Base-by-base conservation (phyloP, 2,888 invertebrate species). In the Agrochola lychnidis region DNA sequence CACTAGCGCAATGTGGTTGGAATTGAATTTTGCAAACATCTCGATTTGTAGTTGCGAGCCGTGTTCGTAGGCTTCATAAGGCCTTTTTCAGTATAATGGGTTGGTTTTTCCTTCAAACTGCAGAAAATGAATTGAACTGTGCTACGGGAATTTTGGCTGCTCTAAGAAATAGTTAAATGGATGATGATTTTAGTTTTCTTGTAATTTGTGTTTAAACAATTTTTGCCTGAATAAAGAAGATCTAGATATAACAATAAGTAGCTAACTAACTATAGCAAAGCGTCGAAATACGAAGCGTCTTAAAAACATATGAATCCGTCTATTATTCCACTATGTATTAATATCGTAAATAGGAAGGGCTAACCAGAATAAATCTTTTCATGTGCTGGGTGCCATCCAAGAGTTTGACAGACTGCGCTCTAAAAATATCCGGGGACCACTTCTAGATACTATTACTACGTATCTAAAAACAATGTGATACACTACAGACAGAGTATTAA, bases 371-470 rank as follows among this genome's bases (percentile, higher is more conserved):
- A 88, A 87, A 88, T 89, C 87, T 83, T 76, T 85, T 74, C 78
- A 84, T 78, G 82, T 89, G 88, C 90, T 93, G 93, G 93, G 91
- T 81, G 90, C 86, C 82, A 89, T 93, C 93, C 93, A 93, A 93
- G 86, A 87, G 86, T 89, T 91, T 90, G 90, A 89, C 89, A 89
- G 88, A 89, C 79, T 86, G 74, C 64, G 80, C 48, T 82, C 89
- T 94, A 94, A 88, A 92, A 91, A 92, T 90, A 90, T 73, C 59
- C 70, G 82, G 82, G 82, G 84, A 88, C 82, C 70, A 85, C 78
- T 89, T 81, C 74, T 86, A 88, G 78, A 83, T 85, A 81, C 36
- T 62, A 69, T 81, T 69, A 45, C 74, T 76, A 62, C 53, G 73
- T 57, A 22, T 36, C 67, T 68, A 68, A 36, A 56, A 59, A 25